Conservation (phyloP, 2,113 vertebrate genomes). For the Apus apus region DNA sequence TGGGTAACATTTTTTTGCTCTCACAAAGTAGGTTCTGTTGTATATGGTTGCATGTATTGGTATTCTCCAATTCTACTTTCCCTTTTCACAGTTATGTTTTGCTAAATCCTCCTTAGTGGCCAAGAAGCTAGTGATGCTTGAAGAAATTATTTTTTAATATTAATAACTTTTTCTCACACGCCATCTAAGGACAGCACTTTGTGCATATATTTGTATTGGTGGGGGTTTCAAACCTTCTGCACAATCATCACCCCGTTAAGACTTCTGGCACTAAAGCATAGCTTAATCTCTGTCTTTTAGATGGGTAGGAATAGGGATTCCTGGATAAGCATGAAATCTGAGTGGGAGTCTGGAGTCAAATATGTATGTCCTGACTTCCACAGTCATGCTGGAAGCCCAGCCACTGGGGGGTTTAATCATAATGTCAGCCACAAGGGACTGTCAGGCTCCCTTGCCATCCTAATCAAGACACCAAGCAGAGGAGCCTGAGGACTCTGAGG, state of each 20-base stretch:
- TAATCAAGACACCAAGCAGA: constrained; percentile 18
- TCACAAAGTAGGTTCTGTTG: not conserved
- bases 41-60: not conserved
- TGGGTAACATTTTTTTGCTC: not conserved
- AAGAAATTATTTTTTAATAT: not conserved
- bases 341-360: not conserved
- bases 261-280: not conserved
- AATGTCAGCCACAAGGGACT: not conserved
- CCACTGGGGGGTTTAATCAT: not conserved
- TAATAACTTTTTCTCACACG: not conserved
- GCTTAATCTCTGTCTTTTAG: not conserved
- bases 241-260: not conserved
- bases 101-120: not conserved
- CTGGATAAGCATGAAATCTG: not conserved
- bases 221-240: not conserved
- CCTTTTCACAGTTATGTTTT: not conserved
- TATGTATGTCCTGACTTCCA: not conserved
- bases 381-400: not conserved
- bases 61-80: not conserved
- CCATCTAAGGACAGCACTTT: not conserved
- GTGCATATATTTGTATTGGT: not conserved
- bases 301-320: not conserved
- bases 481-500: constrained; percentile 15
- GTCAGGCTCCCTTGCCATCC: not conserved
- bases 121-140: not conserved